Evolutionary conservation across 1,140 invertebrate species (phyloP).

Genomic region (Tetranychus cinnabarinus): DNA sequence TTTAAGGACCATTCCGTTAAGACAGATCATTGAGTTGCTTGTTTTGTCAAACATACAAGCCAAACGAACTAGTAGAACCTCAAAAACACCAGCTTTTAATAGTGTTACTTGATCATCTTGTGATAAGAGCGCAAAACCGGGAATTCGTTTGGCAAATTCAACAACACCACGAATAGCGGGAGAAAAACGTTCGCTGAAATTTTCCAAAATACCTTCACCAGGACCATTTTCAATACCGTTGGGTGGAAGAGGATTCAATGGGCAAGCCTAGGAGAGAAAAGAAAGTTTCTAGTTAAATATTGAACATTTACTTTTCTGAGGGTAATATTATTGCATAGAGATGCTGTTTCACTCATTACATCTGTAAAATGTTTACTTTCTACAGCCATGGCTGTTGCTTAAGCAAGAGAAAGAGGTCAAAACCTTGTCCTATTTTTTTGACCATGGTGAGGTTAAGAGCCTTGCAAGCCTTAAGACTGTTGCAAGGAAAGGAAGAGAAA

Average conservation of each 20-base stretch:
- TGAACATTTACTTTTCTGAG: too few species aligned
- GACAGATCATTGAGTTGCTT: slow-evolving; percentile 68
- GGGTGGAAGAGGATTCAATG: slow-evolving; percentile 57
- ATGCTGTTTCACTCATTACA: too few species aligned
- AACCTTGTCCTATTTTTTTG: too few species aligned
- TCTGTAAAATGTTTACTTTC: too few species aligned
- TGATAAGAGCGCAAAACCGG: slow-evolving; percentile 74
- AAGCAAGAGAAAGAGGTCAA: too few species aligned
- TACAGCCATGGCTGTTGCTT: too few species aligned
- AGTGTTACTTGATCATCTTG: slow-evolving; percentile 92
- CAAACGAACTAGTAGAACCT: slow-evolving; percentile 68
- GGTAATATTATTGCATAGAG: too few species aligned
- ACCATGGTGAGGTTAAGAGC: too few species aligned
- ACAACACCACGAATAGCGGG: slow-evolving; percentile 88
- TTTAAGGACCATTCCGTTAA: slow-evolving; percentile 71
- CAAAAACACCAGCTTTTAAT: slow-evolving; percentile 71
- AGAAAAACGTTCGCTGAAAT: slow-evolving; percentile 77
- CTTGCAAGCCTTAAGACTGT: too few species aligned
- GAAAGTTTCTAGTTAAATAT: too few species aligned
- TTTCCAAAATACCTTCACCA: slow-evolving; percentile 35
- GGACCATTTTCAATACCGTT: slow-evolving; percentile 24
- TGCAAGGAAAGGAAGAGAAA: too few species aligned
- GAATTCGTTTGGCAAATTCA: slow-evolving; percentile 88
- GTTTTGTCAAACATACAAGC: slow-evolving; percentile 67
- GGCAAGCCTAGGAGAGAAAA: slow-evolving; percentile 32